Conservation (phyloP, 1,140 invertebrate genomes). For the Tyrophagus putrescentiae region DNA sequence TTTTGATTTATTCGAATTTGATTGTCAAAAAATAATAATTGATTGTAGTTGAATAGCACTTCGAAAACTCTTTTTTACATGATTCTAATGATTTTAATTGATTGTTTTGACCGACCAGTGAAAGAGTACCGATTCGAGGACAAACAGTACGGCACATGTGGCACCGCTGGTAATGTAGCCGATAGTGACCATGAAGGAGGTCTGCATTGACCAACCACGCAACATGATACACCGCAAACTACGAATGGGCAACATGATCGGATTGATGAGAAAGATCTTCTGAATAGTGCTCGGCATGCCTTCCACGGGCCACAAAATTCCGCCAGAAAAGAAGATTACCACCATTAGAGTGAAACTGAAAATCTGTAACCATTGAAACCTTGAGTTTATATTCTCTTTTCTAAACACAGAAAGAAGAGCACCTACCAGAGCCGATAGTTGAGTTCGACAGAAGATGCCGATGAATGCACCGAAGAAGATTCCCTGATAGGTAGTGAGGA, state of each 20-base stretch:
- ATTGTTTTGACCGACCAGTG: not conserved
- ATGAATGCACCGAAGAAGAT: constrained; percentile 37
- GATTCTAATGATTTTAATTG: not conserved
- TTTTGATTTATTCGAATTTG: too few relatives aligned
- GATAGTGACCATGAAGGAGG: constrained; percentile 38
- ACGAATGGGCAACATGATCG: constrained; percentile 75
- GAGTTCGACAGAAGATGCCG: not conserved
- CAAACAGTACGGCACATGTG: not conserved
- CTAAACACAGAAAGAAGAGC: too few relatives aligned
- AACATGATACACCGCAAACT: constrained; percentile 72
- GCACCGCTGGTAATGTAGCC: constrained; percentile 11
- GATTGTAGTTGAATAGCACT: too few relatives aligned
- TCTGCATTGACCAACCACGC: constrained; percentile 64
- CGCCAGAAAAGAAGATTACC: constrained; percentile 34
- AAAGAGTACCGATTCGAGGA: not conserved
- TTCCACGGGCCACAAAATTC: constrained; percentile 74
- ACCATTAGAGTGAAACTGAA: not conserved
- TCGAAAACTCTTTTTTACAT: too few relatives aligned
- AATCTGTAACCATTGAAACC: not conserved
- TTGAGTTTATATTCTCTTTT: too few relatives aligned
- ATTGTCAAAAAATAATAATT: too few relatives aligned
- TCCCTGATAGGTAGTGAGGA: constrained; percentile 57
- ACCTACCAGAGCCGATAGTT: constrained; percentile 1
- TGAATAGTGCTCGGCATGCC: constrained; percentile 69
- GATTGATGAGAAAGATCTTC: constrained; percentile 64